Evolutionary conservation across 2,113 vertebrate genomes (phyloP), one percentile per base, ranked within the genome.

Genomic region (Hypanus sabinus): DNA sequence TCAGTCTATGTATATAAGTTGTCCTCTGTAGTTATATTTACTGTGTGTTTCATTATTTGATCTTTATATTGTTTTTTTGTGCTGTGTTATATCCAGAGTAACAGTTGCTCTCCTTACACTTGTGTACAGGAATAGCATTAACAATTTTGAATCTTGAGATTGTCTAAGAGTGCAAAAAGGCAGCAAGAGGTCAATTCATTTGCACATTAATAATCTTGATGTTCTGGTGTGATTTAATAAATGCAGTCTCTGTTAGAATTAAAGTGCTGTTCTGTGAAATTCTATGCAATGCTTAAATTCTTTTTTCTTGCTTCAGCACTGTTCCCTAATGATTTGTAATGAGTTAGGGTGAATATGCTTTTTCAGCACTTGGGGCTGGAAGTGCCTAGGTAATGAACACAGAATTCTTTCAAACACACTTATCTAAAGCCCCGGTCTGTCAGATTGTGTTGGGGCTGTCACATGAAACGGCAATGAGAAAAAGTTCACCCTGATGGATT

Each of bases 261-360:
- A 71, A 93, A 73, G 90, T 93, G 90, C 68, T 73, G 90, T 38
- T 93, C 65, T 93, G 65, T 93, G 65, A 70, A 93, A 93, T 93
- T 73, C 90, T 90, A 33, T 73, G 90, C 90, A 93, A 70, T 73
- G 90, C 10, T 70, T 46, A 71, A 93, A 93, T n/a, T 27, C 70
- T 70, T 93, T 80, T 93, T 93, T 62, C 33, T 38, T 93, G 18
- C 36, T 71, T 71, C 36, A 73, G 36, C 65, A 71, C 36, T 38
- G 33, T 73, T 93, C 68, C 68, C 90, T 73, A 30, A 73, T 73
- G 65, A 73, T 46, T 93, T 93, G 90, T 73, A 73, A 71, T 93
- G 68, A 90, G 57, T 90, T 71, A 38, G 68, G 46, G 33, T 38
- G 68, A 73, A 60, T 70, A 73, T 73, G 90, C 90, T 93, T 71